A percentile compares a stretch with the other conserved stretches of the same genome.
Conservation (phyloP, 2,888 invertebrate species). For the Crossocerus cetratus region DNA sequence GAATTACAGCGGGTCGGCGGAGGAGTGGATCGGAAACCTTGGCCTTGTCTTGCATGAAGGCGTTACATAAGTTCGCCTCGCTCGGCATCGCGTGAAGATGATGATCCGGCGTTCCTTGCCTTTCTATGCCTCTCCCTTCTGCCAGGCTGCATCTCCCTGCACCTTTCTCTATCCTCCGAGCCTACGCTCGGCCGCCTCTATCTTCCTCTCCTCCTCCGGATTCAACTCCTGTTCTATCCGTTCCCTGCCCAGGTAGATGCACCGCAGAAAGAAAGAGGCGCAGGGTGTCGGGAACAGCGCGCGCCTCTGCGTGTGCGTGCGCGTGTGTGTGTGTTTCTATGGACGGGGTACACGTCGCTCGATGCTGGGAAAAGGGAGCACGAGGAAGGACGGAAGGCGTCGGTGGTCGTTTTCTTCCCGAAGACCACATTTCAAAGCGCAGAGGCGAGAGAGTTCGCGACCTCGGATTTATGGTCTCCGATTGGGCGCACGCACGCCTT, state of each 20-base stretch:
- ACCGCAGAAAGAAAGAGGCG: constrained; percentile 1
- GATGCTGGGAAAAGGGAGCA: not conserved
- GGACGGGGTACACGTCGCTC: no score
- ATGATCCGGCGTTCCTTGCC: constrained; percentile 48
- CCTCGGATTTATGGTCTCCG: not conserved
- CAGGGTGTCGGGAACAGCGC: not conserved
- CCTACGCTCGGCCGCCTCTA: constrained; percentile 13
- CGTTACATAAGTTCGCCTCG: constrained; percentile 68
- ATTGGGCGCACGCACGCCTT: no score
- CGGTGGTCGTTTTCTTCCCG: not conserved
- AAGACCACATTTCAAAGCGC: not conserved
- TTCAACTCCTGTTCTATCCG: constrained; percentile 12
- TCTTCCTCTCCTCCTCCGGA: constrained; percentile 10
- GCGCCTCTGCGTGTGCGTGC: not conserved
- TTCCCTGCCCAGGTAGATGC: constrained; percentile 22
- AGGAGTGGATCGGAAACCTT: constrained; percentile 59
- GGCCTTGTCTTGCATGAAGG: constrained; percentile 69
- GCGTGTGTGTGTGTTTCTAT: not conserved
- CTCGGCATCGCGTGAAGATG: constrained; percentile 60
- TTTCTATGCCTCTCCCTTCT: constrained; percentile 8
- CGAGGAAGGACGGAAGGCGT: not conserved
- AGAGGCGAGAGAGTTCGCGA: not conserved
- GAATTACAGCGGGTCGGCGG: constrained; percentile 33
- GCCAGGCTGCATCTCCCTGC: not conserved
- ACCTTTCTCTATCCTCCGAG: not conserved